Percentiles rank a stretch among this genome's conserved stretches.
Evolutionary conservation across 2,888 invertebrate genomes (phyloP).

Genomic region (Adelognathus sp.): DNA sequence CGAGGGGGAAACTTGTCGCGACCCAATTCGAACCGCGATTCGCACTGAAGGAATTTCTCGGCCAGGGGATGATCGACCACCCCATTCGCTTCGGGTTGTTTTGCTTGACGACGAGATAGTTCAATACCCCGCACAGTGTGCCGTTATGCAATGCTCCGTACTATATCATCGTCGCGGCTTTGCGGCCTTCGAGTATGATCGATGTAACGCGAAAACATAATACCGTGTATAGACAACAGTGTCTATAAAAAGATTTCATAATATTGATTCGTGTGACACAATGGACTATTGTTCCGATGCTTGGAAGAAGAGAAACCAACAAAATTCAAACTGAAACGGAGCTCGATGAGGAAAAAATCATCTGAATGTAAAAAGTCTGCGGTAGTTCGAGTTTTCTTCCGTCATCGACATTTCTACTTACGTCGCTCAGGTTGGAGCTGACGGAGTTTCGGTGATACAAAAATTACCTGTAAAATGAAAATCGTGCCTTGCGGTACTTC

Average conservation of each 20-base stretch:
- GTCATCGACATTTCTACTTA: no score
- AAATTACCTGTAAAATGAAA: slow-evolving; percentile 41
- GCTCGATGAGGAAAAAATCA: neutral
- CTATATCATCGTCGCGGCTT: neutral
- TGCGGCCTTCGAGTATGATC: neutral
- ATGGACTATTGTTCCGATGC: neutral
- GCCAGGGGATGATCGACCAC: slow-evolving; percentile 37
- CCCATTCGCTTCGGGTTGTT: slow-evolving; percentile 68
- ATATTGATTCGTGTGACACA: neutral
- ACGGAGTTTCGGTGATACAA: no score
- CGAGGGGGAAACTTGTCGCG: slow-evolving; percentile 40
- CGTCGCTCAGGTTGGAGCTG: no score
- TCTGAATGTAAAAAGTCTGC: no score
- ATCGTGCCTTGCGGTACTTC: neutral
- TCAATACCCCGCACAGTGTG: slow-evolving; percentile 68
- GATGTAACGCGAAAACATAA: neutral
- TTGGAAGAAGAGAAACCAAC: neutral
- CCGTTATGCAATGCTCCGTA: slow-evolving; percentile 41
- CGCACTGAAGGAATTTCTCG: slow-evolving; percentile 64
- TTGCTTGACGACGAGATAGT: slow-evolving; percentile 78
- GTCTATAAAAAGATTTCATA: neutral
- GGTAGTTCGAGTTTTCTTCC: no score
- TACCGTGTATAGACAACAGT: neutral
- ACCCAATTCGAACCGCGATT: slow-evolving; percentile 58
- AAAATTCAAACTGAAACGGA: neutral